Percentiles rank a stretch among this genome's conserved stretches.
Conservation (phyloP, 2,113 vertebrate species). For the Hydrolagus affinis region DNA sequence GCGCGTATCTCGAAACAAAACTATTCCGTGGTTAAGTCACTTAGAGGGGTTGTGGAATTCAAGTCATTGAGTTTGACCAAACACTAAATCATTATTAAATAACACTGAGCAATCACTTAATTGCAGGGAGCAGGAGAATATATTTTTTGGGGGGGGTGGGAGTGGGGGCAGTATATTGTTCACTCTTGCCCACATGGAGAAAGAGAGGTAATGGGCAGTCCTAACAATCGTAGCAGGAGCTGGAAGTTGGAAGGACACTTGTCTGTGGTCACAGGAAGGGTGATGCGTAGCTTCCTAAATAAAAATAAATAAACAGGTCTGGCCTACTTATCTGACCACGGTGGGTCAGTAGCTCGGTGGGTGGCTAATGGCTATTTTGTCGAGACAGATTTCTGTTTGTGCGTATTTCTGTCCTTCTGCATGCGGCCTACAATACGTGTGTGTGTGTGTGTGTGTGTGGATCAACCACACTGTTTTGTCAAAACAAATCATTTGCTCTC, state of each 20-base stretch:
- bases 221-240: neutral
- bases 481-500: slow-evolving; percentile 27
- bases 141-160: neutral
- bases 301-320: neutral
- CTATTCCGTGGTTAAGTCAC: slow-evolving; percentile 2
- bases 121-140: neutral
- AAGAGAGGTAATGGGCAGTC: neutral
- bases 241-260: neutral
- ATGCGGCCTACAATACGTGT: neutral
- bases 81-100: slow-evolving; percentile 16
- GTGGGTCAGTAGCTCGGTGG: slow-evolving; percentile 15
- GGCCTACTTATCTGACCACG: neutral
- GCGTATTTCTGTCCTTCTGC: neutral
- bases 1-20: neutral
- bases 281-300: neutral
- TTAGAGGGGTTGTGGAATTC: slow-evolving; percentile 10
- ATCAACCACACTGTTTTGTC: slow-evolving; percentile 18
- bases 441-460: neutral
- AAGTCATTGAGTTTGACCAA: neutral
- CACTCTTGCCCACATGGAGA: neutral
- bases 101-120: neutral
- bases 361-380: slow-evolving; percentile 1
- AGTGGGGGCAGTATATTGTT: too few species aligned
- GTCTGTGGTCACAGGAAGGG: neutral
- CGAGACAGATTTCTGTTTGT: neutral